Evolutionary conservation across 2,888 invertebrate genomes (phyloP).

Genomic region (Acleris laterana): DNA sequence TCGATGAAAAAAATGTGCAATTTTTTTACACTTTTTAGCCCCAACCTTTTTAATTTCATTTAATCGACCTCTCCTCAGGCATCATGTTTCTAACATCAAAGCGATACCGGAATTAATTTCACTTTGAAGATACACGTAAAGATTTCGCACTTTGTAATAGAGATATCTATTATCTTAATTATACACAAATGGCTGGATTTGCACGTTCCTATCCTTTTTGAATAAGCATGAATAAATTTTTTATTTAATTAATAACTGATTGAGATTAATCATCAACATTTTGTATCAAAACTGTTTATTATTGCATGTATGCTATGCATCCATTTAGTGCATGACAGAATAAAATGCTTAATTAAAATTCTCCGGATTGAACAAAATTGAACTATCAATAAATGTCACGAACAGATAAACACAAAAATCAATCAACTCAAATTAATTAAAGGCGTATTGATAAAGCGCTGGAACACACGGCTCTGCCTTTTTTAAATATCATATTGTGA

Average conservation of each 20-base stretch:
- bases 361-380: neutral
- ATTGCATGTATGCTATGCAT: neutral
- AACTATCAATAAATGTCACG: neutral
- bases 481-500: neutral
- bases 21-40: too few species aligned
- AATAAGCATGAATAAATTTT: too few species aligned
- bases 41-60: constrained; percentile 5
- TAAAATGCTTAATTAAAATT: neutral
- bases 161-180: neutral
- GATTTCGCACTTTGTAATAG: constrained; percentile 6
- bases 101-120: neutral
- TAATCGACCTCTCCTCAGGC: neutral
- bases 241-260: too few species aligned
- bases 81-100: constrained; percentile 12
- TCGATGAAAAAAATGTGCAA: too few species aligned
- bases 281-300: neutral
- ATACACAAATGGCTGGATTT: neutral
- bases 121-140: constrained; percentile 8
- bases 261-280: too few species aligned
- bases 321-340: constrained; percentile 2
- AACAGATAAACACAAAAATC: neutral
- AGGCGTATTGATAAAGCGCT: neutral
- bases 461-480: neutral
- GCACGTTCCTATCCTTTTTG: neutral
- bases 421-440: neutral